phyloP scores from a whole-genome alignment of 2,797 vertebrate genomes.

The Champsocephalus gunnari region DNA sequence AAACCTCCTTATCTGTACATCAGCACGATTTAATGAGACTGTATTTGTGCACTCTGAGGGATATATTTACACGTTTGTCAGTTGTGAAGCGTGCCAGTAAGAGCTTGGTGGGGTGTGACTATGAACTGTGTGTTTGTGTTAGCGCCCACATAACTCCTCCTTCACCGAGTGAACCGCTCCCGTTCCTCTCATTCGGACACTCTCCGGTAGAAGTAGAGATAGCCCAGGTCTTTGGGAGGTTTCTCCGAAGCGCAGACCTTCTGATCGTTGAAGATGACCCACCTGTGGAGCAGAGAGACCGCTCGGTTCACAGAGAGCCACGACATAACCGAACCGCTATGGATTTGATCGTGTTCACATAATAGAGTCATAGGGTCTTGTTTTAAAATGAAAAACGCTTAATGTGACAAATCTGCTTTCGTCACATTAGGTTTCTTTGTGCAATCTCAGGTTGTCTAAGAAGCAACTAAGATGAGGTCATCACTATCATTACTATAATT shows the following conservation, averaged over 20 bases:
- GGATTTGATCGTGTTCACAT: neutral
- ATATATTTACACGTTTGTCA: constrained; percentile 70
- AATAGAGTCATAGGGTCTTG: neutral
- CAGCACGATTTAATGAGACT: constrained; percentile 57
- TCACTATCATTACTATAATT: no score
- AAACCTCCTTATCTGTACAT: constrained; percentile 57
- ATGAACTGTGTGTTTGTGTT: constrained; percentile 53
- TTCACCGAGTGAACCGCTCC: constrained; percentile 4
- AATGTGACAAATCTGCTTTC: neutral
- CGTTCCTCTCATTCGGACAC: constrained; percentile 87
- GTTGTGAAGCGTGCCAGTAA: constrained; percentile 71
- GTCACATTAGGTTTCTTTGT: neutral
- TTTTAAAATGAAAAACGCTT: neutral
- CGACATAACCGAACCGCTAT: neutral
- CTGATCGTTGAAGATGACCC: constrained; percentile 99
- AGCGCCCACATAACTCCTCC: constrained; percentile 42
- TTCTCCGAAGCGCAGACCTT: constrained; percentile 99
- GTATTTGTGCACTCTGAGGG: constrained; percentile 62
- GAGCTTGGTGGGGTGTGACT: constrained; percentile 68
- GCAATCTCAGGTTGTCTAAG: neutral
- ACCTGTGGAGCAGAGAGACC: constrained; percentile 79
- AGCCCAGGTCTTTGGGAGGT: constrained; percentile 98
- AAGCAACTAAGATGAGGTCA: neutral
- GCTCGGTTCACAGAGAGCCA: neutral
- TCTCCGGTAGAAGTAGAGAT: constrained; percentile 98